Base-by-base conservation (phyloP, 2,113 vertebrate species). In the Eleginops maclovinus region DNA sequence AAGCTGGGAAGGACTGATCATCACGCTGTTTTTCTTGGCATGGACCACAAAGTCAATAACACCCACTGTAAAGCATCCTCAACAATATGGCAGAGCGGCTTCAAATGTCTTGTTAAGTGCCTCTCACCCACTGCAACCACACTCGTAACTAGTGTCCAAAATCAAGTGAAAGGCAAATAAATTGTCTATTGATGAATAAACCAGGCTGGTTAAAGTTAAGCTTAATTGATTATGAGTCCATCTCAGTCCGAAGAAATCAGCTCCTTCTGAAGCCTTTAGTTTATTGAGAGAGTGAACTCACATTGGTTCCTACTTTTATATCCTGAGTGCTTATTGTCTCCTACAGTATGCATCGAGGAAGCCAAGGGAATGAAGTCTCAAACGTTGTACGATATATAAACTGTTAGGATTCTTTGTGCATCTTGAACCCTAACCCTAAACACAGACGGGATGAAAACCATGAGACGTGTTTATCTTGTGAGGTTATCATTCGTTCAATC, bases 1-100 rank as follows among this genome's bases (percentile, higher is more conserved):
- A 47, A 46, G 31, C 49, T 53, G 66, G 50, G 71, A 62, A 58
- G 51, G 36, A 77, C 63, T 40, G 16, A 75, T 59, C 17, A n/a
- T 17, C n/a, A 43, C 13, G 65, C 36, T 26, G 22, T 50, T 19
- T 19, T 21, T 71, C 10, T 24, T 67, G 59, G 14, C 55, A 22
- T 41, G 4, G 55, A 49, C n/a, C 21, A 40, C 4, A 26, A 17
- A 60, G 11, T 64, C 54, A 69, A 40, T 10, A 40, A 19, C 43
- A 49, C 10, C 47, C 40, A 41, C 40, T n/a, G 2, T 54, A 43
- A n/a, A 50, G 44, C 56, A 22, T 40, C 22, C n/a, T 64, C 43
- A 46, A 28, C 36, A 40, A 53, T 3, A 28, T 21, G 14, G 17
- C 2, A 13, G 2, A 21, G 55, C 12, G 21, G 59, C 19, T 51